Conservation (phyloP, 2,888 invertebrate genomes). For the Sesia bembeciformis region DNA sequence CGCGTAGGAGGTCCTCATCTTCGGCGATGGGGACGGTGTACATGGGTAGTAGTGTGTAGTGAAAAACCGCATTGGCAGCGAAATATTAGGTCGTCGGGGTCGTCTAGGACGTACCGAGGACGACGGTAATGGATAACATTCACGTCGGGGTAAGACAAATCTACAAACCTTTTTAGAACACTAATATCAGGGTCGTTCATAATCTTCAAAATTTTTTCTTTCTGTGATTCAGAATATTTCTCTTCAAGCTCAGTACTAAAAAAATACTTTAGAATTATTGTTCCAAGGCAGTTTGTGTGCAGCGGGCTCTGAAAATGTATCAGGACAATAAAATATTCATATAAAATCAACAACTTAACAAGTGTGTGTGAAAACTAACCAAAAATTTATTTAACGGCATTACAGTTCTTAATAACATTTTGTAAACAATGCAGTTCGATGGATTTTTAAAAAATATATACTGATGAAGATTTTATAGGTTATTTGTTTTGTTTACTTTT, state of each 20-base stretch:
- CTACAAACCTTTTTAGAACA: constrained; percentile 37
- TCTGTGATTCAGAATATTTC: constrained; percentile 46
- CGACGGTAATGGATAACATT: too few relatives aligned
- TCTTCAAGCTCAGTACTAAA: constrained; percentile 31
- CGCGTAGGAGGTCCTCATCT: too few relatives aligned
- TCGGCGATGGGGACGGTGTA: too few relatives aligned
- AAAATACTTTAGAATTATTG: constrained; percentile 14
- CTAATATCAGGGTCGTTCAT: constrained; percentile 42
- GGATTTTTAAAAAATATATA: too few relatives aligned
- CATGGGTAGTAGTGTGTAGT: too few relatives aligned
- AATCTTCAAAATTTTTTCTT: constrained; percentile 47
- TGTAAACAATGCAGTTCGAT: too few relatives aligned
- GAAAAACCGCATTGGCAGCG: too few relatives aligned
- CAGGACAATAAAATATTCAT: background rate
- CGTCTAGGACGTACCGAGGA: too few relatives aligned
- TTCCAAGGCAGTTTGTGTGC: constrained; percentile 10
- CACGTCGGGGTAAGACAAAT: background rate
- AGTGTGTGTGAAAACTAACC: background rate
- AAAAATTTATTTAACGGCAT: background rate
- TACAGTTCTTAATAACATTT: too few relatives aligned
- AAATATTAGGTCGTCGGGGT: too few relatives aligned
- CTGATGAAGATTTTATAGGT: too few relatives aligned
- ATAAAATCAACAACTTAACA: background rate
- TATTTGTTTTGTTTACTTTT: too few relatives aligned
- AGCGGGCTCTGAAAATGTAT: constrained; percentile 20